Evolutionary conservation across 2,888 invertebrate species (phyloP), one percentile per base, ranked within the genome.

Genomic region (Sminthurides aquaticus): DNA sequence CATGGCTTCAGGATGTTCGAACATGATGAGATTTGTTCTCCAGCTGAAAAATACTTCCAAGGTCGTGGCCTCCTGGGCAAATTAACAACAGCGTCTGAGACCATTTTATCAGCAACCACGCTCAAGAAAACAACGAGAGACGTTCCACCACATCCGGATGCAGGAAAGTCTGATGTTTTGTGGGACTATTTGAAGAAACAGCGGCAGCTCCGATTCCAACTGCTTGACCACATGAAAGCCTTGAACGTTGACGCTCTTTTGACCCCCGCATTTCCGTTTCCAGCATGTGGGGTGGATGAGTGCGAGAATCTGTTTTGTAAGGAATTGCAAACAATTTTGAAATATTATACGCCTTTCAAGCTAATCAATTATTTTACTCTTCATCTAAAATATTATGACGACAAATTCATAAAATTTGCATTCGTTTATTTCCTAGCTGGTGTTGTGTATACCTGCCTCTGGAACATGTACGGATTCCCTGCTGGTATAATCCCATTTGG

Each of bases 401-500:
- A n/a, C n/a, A n/a, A n/a, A n/a, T n/a, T n/a, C n/a, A n/a, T n/a
- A n/a, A n/a, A n/a, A n/a, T n/a, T n/a, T n/a, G n/a, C n/a, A n/a
- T n/a, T n/a, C n/a, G n/a, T n/a, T n/a, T n/a, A n/a, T n/a, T 11
- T 43, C 18, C 11, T 20, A 52, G 52, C 15, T 52, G 52, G 11
- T 22, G 20, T 22, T 52, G 5, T 20, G 5, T 77, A 76, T 70
- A 78, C 77, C 1, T 68, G 34, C 24, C 22, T 49, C 18, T 66
- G 55, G 54, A 66, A 66, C 43, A 28, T 62, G n/a, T 52, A 64
- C 1, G 67, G 67, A 25, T 67, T 65, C 49, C 71, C 71, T 25
- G 67, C 67, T 27, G 67, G 65, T n/a, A 48, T 65, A 20, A 55
- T 65, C 18, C 67, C 67, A 8, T 70, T 70, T 43, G 71, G 71